Percentiles rank a stretch among this genome's conserved stretches.
phyloP scores from a whole-genome alignment of 2,888 invertebrate genomes.

The Nephrotoma guestfalica region DNA sequence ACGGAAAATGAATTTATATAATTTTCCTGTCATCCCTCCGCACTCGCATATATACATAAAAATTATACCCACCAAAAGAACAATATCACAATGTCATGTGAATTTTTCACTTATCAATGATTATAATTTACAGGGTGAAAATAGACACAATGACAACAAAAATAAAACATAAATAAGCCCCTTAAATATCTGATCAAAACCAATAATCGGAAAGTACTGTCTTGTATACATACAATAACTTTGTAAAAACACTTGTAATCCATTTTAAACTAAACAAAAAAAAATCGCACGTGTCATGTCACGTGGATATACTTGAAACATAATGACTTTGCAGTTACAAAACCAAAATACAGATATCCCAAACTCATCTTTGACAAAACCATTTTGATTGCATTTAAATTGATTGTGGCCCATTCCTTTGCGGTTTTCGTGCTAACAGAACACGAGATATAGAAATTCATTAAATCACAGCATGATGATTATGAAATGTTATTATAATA shows the following conservation, averaged over 20 bases:
- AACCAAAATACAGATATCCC: neutral
- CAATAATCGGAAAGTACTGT: neutral
- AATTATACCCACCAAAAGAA: constrained; percentile 1
- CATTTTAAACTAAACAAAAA: neutral
- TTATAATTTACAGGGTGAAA: neutral
- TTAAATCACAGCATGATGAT: neutral
- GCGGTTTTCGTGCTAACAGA: neutral
- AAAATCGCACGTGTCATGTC: constrained; percentile 1
- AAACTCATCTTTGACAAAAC: neutral
- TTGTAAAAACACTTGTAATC: neutral
- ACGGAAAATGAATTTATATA: neutral
- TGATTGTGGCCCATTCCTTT: neutral
- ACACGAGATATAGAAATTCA: neutral
- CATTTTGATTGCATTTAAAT: neutral
- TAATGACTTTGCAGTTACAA: neutral
- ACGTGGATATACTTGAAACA: neutral
- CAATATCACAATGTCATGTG: constrained; percentile 2
- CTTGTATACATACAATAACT: neutral
- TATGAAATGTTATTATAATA: neutral
- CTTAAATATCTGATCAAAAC: neutral
- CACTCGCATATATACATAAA: neutral
- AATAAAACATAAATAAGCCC: neutral
- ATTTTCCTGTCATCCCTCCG: neutral
- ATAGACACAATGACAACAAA: neutral
- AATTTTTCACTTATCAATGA: neutral